Base-by-base conservation (phyloP, 2,888 invertebrate genomes). In the Prosapia bicincta region DNA sequence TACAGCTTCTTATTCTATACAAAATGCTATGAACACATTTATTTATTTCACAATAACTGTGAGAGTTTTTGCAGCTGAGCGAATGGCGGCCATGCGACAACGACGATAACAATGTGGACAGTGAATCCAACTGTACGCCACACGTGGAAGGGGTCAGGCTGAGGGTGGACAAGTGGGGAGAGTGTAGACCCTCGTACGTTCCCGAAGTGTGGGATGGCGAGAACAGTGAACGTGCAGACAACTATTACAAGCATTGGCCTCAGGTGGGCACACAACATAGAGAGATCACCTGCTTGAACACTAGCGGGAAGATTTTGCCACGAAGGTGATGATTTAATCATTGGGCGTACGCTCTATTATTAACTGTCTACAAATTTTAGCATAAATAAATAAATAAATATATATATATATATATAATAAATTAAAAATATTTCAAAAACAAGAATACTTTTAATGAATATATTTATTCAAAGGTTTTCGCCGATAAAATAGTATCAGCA, bases 71-170 rank as follows among this genome's bases (percentile, higher is more conserved):
- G 25, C 77, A 82, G 81, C 79, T 83, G 23, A 83, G 83, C 30
- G 82, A 83, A 79, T 84, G 83, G 83, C 79, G 82, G 69, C 81
- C 82, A 3, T 84, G 82, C 78, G 82, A 81, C 38, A 79, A 76
- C 20, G 79, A 80, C 20, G 80, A 81, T 13, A 70, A 68, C 70
- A 71, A 26, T 20, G 10, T 72, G 0, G 69, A 66, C 25, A 82
- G 83, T 79, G 71, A 30, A 79, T 79, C n/a, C 32, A 70, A 32
- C 65, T 73, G 32, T 74, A 72, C 68, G 3, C 70, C 69, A 10
- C 66, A 66, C 32, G 68, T 32, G 6, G 71, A 75, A 24, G 80
- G 81, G 5, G 79, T 79, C 26, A 74, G 81, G n/a, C 76, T 82
- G 5, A 76, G 81, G 20, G 81, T 82, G 25, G 81, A 81, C 26